Base-by-base conservation (phyloP, 2,888 invertebrate species). In the Netelia melanura region DNA sequence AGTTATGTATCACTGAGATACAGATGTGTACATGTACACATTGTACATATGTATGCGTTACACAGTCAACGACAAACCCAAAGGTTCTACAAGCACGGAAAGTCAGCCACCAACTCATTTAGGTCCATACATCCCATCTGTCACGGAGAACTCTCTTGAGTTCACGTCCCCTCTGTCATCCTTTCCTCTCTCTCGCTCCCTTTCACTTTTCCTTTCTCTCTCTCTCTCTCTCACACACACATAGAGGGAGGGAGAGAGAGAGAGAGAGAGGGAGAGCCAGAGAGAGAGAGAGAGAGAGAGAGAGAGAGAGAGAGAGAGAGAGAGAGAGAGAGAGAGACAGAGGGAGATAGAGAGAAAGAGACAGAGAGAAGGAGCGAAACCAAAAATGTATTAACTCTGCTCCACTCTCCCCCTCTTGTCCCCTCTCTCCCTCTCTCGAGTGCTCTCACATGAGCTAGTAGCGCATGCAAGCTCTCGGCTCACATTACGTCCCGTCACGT, bases 401-500 rank as follows among this genome's bases (percentile, higher is more conserved):
- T 54, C 48, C 56, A 5, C 65, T 76, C 30, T 21, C 64, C 48
- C 75, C 44, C 52, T 58, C 58, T 17, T 23, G 14, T 0, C 48
- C 48, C 14, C 52, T 56, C 56, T 5, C 56, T 1, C n/a, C 21
- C 21, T 5, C 56, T n/a, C 17, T 58, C 43, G 52, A 64, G 71
- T 79, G 43, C 80, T 72, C 64, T 44, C 11, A 54, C 58, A 81
- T 71, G 70, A 62, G 81, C 70, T 74, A 17, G 56, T 43, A 81
- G 54, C 82, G 82, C 79, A 81, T 83, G 75, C 78, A 79, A 79
- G 78, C 86, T 86, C 78, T 75, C 65, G 78, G 68, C 58, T 78
- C 85, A 75, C 86, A 85, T 86, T 83, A 81, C 78, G 81, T 81
- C 58, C 62, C 81, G 78, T 84, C 85, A 85, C 85, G 85, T 85